Evolutionary conservation across 2,888 invertebrate genomes (phyloP), one percentile per base, ranked within the genome.

Genomic region (Agrotis puta): DNA sequence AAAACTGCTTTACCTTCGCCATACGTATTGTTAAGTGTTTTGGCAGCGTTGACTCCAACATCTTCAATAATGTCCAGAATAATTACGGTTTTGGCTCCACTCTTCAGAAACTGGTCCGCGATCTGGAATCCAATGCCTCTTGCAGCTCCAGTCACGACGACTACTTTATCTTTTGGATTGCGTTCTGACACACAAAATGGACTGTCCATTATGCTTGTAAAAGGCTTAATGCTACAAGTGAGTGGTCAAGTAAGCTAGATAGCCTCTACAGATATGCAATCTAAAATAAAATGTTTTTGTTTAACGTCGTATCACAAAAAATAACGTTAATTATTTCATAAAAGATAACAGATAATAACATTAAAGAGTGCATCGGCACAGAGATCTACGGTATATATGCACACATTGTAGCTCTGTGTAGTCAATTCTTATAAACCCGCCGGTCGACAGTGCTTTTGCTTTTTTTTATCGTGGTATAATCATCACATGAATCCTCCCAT

Each of bases 81-180:
- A 4, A 90, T 73, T 1, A 85, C 70, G 11, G 70, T 53, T 74
- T 86, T 89, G 0, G 85, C 91, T 51, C 94, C 95, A 70, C 93
- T 91, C 64, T 90, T 88, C 4, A 97, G 83, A 54, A 96, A 92
- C 73, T 93, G 91, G 3, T 91, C 89, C 1, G 93, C 92, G 51
- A 94, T 95, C 56, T 91, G 90, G 39, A 92, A 91, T 0, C 97
- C 97, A 56, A 97, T 96, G 2, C 97, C 96, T 53, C 91, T 89
- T 1, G 96, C 96, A 27, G 93, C 97, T 1, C 97, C 97, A 2
- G 97, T 97, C 18, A 97, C 72, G 2, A 89, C 85, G 1, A 87
- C 79, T 2, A 80, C 74, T 87, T 89, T 90, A 56, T 87, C 80
- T 72, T 83, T 83, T 4, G 85, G 66, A 27, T 84, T 56, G 27